These are phyloP conservation scores for Crepidodera aurea DNA, from an alignment of 2,888 invertebrate genomes.

Conservation along the genomic window DNA sequence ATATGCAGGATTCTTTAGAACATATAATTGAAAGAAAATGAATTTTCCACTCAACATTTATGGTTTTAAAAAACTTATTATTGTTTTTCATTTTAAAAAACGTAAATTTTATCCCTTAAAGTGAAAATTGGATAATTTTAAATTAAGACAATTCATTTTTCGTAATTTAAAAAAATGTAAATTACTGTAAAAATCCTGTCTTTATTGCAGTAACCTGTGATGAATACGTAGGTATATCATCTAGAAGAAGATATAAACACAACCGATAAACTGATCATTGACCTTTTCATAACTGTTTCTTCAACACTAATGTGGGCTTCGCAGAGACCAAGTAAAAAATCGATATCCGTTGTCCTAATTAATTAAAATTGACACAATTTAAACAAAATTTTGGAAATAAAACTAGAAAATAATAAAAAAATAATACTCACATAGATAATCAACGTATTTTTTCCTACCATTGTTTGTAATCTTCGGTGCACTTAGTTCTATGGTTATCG, in stretches of 20 bases:
- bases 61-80: no score
- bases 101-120: no score
- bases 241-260: slow-evolving; percentile 24
- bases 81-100: no score
- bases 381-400: neutral
- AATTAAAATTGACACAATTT: neutral
- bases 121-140: no score
- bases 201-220: neutral
- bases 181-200: neutral
- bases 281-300: slow-evolving; percentile 58
- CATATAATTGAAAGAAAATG: no score
- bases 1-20: no score
- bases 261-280: slow-evolving; percentile 55
- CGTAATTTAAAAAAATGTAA: no score
- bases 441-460: slow-evolving; percentile 19
- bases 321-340: slow-evolving; percentile 29
- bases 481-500: neutral
- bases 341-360: slow-evolving; percentile 19
- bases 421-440: slow-evolving; percentile 17
- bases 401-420: neutral
- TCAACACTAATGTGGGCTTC: slow-evolving; percentile 52
- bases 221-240: slow-evolving; percentile 11
- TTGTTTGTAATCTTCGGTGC: slow-evolving; percentile 1
- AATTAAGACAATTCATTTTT: no score
- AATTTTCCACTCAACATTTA: no score